These are phyloP conservation scores for Mormoops blainvillei DNA, from an alignment of 2,113 vertebrate genomes.

Conservation along the genomic window DNA sequence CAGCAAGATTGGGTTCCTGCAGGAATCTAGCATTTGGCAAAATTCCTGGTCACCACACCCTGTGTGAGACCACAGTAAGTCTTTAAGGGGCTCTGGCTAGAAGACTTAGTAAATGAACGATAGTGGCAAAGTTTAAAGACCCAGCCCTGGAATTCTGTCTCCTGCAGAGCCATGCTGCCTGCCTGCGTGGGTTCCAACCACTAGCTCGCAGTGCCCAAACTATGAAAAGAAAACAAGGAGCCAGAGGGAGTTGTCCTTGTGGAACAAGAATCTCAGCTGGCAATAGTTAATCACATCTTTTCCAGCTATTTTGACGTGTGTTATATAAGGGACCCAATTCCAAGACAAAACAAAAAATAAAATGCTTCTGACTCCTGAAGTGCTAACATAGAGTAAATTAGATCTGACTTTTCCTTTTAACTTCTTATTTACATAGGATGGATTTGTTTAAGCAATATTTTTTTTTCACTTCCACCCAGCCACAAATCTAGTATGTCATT, in stretches of 20 bases:
- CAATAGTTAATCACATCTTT: conserved; percentile 49
- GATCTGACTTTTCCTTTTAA: conserved; percentile 49
- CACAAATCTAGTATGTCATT: conserved; percentile 45
- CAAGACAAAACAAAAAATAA: conserved; percentile 65
- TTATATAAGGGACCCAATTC: conserved; percentile 49
- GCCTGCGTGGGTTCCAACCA: background rate
- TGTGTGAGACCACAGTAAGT: background rate
- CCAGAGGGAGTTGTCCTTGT: conserved; percentile 27
- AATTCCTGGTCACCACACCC: conserved; percentile 15
- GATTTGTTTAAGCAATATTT: conserved; percentile 50
- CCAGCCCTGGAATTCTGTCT: background rate
- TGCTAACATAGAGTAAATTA: conserved; percentile 30
- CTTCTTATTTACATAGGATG: conserved; percentile 25
- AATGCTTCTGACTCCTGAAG: conserved; percentile 29
- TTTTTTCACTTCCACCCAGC: conserved; percentile 33
- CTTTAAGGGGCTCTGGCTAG: background rate
- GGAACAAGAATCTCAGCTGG: conserved; percentile 49
- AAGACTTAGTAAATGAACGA: background rate
- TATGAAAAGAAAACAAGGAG: conserved; percentile 39
- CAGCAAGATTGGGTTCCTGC: background rate
- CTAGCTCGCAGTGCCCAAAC: background rate
- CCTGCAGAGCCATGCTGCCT: background rate
- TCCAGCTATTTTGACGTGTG: conserved; percentile 47
- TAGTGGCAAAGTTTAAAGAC: background rate
- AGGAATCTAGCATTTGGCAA: background rate